Base-by-base conservation (phyloP, 1,140 invertebrate genomes). In the Drosophila orena region DNA sequence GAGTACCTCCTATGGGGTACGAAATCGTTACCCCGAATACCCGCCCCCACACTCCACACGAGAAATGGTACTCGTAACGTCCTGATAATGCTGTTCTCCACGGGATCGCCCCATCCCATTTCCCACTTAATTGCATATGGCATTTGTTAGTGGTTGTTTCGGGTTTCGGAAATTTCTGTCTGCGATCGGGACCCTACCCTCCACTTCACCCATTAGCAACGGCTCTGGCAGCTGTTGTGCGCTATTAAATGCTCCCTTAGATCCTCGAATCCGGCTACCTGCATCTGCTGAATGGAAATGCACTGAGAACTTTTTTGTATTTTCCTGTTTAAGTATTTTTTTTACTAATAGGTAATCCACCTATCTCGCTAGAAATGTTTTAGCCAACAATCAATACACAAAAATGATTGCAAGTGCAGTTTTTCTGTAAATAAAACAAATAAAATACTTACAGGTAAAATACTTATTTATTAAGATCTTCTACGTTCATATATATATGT, bases 101-200 rank as follows among this genome's bases (percentile, higher is more conserved):
- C 37, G 37, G 14, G 34, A 12, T 52, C 53, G 14, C 43, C 43
- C 50, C 73, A 20, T 55, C 11, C 42, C 42, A 14, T 44, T 55
- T 69, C 40, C 66, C 62, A 69, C 64, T 70, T 69, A 55, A 59
- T 46, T 65, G 34, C 55, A 55, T 68, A 66, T 43, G 27, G 17
- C 30, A 47, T 38, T 46, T 75, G 61, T 49, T 65, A 58, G 81
- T 73, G 61, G 78, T 88, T 62, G 83, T 65, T 81, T 85, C 60
- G 62, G 46, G 69, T 86, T 85, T 78, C 64, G 46, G 54, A 59
- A 86, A 86, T 81, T 71, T 81, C 34, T 60, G 59, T 59, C 57
- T 42, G 38, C 57, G 71, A 58, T 77, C 73, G 55, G 58, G 49
- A 68, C 79, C 60, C 69, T 75, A 35, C 43, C 55, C 40, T 66